Conservation (phyloP, 1,140 invertebrate genomes). For the Drosophila seguyi region DNA sequence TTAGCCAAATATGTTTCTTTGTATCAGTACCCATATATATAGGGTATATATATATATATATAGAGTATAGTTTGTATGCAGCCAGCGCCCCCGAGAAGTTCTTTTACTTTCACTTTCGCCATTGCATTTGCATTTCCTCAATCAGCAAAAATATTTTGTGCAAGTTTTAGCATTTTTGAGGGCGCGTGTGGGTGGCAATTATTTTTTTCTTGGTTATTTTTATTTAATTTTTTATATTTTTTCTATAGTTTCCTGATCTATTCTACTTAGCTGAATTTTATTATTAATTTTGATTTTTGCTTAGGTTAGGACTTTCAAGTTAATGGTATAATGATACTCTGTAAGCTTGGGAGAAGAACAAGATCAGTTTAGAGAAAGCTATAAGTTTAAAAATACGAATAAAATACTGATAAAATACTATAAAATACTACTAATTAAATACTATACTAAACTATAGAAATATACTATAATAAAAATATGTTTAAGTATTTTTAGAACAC, state of each 20-base stretch:
- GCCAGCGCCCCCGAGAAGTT: constrained; percentile 26
- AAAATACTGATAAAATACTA: not conserved
- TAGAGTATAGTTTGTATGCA: constrained; percentile 15
- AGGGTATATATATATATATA: not conserved
- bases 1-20: constrained; percentile 31
- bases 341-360: not conserved
- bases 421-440: not conserved
- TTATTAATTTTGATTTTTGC: not conserved
- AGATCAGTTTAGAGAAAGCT: not conserved
- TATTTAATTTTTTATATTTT: not conserved
- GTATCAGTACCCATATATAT: not conserved
- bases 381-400: not conserved
- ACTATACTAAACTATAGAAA: not conserved
- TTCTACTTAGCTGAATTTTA: constrained; percentile 15
- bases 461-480: not conserved
- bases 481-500: too few species aligned
- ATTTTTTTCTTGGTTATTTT: not conserved
- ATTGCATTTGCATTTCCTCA: constrained; percentile 13
- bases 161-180: constrained; percentile 11
- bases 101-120: constrained; percentile 44
- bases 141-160: constrained; percentile 42
- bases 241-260: constrained; percentile 19
- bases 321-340: not conserved
- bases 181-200: constrained; percentile 35
- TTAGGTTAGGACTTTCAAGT: not conserved